Evolutionary conservation across 2,888 invertebrate species (phyloP).

Genomic region (Operophtera brumata): DNA sequence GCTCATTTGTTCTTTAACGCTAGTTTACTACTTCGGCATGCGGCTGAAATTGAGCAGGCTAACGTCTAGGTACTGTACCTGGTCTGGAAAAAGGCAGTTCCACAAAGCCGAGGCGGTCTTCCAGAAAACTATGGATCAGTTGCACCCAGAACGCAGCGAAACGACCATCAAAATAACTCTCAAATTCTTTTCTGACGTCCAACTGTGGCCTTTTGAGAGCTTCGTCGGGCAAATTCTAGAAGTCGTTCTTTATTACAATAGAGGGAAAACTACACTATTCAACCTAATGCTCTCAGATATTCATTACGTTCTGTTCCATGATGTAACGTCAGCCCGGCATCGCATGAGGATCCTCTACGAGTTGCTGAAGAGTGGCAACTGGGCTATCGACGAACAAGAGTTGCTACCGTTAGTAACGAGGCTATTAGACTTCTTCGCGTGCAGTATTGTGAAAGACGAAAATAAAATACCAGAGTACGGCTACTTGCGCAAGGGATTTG

Average conservation of each 20-base stretch:
- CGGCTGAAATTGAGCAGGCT: constrained; percentile 48
- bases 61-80: constrained; percentile 41
- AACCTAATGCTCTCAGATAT: constrained; percentile 59
- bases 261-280: constrained; percentile 50
- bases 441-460: constrained; percentile 51
- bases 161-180: constrained; percentile 51
- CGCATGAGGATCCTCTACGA: constrained; percentile 75
- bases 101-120: constrained; percentile 51
- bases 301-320: constrained; percentile 49
- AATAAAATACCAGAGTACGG: constrained; percentile 44
- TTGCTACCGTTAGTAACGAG: constrained; percentile 62
- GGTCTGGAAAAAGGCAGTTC: constrained; percentile 48
- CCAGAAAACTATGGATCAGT: constrained; percentile 49
- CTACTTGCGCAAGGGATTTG: constrained; percentile 72
- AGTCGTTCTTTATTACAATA: constrained; percentile 51
- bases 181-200: constrained; percentile 48
- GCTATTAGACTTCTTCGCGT: constrained; percentile 71
- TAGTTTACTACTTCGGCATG: constrained; percentile 63
- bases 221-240: constrained; percentile 58
- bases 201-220: constrained; percentile 57
- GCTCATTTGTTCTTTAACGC: constrained; percentile 49
- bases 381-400: constrained; percentile 66
- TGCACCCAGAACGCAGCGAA: constrained; percentile 57
- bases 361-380: constrained; percentile 67
- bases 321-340: constrained; percentile 60